phyloP scores from a whole-genome alignment of 2,113 vertebrate species.

The Xyrauchen texanus region DNA sequence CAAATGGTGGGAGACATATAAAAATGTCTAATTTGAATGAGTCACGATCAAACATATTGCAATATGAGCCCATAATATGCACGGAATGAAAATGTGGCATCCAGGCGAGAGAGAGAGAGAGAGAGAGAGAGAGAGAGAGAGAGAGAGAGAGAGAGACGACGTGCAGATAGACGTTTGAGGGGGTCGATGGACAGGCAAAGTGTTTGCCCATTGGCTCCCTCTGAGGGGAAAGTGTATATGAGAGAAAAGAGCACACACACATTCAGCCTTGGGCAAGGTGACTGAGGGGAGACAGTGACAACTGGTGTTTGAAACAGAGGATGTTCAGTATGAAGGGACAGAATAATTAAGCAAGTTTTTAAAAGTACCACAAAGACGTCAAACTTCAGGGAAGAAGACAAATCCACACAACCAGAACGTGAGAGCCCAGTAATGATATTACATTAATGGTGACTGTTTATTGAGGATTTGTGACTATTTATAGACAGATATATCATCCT shows the following conservation, averaged over 20 bases:
- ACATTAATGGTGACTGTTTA: background rate
- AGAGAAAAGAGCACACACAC: constrained; percentile 47
- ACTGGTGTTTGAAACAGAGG: constrained; percentile 39
- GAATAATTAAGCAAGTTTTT: constrained; percentile 54
- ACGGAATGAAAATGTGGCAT: constrained; percentile 53
- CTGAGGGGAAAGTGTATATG: constrained; percentile 57
- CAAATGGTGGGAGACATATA: constrained; percentile 44
- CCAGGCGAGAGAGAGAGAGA: constrained; percentile 42
- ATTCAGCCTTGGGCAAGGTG: constrained; percentile 61
- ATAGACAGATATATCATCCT: background rate
- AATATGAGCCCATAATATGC: constrained; percentile 52
- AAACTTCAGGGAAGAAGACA: background rate
- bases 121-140: constrained; percentile 21
- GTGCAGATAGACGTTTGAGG: constrained; percentile 51
- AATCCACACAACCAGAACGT: background rate
- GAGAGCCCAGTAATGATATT: too few relatives aligned
- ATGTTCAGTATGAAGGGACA: constrained; percentile 40
- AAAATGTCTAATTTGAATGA: constrained; percentile 58
- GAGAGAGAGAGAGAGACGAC: constrained; percentile 12
- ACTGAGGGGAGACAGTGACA: constrained; percentile 44
- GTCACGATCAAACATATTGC: constrained; percentile 58
- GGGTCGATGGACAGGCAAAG: constrained; percentile 59
- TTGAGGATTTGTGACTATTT: background rate
- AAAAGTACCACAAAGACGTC: background rate
- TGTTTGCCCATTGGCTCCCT: constrained; percentile 63